Conservation (phyloP, 2,888 invertebrate species). For the Caenorhabditis plicata region DNA sequence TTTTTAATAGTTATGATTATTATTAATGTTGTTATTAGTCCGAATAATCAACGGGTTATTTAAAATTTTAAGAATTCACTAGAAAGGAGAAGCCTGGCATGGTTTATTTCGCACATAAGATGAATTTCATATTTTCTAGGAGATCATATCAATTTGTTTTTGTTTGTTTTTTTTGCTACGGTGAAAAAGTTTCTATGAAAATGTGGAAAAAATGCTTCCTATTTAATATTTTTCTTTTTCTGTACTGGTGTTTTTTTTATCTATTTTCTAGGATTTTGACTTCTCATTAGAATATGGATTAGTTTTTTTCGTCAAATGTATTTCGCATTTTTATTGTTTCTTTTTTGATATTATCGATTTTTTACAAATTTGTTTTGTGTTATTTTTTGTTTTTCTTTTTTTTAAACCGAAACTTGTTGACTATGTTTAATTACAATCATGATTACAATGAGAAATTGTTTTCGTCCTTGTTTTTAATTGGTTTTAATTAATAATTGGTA, state of each 20-base stretch:
- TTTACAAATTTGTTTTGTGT: slow-evolving; percentile 1
- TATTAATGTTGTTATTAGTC: neutral
- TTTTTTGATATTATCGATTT: slow-evolving; percentile 2
- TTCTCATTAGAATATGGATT: too few relatives aligned
- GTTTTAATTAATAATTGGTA: too few relatives aligned
- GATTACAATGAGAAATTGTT: too few relatives aligned
- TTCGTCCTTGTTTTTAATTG: too few relatives aligned
- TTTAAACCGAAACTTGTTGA: neutral
- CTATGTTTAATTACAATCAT: too few relatives aligned
- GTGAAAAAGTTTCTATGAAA: too few relatives aligned
- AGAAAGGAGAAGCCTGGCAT: too few relatives aligned
- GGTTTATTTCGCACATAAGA: slow-evolving; percentile 3
- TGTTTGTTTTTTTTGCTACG: too few relatives aligned
- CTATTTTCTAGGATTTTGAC: slow-evolving; percentile 11
- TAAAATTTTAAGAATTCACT: neutral
- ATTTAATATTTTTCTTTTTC: slow-evolving; percentile 1
- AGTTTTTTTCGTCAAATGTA: slow-evolving; percentile 2
- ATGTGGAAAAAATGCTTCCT: too few relatives aligned
- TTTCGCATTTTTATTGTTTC: slow-evolving; percentile 15
- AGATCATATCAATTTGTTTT: slow-evolving; percentile 3
- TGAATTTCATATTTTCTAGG: slow-evolving; percentile 17
- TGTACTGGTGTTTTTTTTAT: neutral
- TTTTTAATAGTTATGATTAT: neutral
- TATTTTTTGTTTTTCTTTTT: slow-evolving; percentile 3
- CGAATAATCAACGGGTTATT: neutral